phyloP scores from a whole-genome alignment of 2,113 vertebrate species.

The Caranx ignobilis region DNA sequence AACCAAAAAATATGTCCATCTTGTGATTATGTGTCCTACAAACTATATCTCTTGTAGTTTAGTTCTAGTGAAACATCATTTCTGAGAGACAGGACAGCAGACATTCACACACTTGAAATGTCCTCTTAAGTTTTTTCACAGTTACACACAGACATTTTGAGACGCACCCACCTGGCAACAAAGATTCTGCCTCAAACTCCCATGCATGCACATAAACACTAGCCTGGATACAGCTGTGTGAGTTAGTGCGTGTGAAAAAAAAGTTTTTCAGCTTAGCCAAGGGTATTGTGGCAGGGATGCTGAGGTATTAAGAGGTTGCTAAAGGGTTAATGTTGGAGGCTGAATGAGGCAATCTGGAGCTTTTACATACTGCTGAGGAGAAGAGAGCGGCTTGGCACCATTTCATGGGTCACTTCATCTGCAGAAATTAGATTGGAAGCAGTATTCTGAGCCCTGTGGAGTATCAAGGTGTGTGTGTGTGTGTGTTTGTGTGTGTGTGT shows the following conservation, averaged over 20 bases:
- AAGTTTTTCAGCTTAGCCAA: constrained; percentile 46
- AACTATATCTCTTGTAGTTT: not conserved
- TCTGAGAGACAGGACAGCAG: not conserved
- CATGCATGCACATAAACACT: constrained; percentile 31
- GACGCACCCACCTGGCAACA: constrained; percentile 37
- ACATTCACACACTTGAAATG: constrained; percentile 9
- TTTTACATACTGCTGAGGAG: constrained; percentile 78
- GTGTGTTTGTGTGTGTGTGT: constrained; percentile 37
- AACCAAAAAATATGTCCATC: not conserved
- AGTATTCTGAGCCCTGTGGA: constrained; percentile 62
- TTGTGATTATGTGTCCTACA: not conserved
- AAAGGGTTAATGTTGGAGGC: constrained; percentile 76
- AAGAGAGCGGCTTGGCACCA: constrained; percentile 76
- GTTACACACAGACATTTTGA: not conserved
- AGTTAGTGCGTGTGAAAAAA: constrained; percentile 34
- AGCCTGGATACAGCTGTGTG: not conserved
- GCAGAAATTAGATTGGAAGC: constrained; percentile 81
- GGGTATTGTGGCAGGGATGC: constrained; percentile 39
- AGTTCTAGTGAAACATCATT: not conserved
- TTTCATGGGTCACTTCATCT: constrained; percentile 84
- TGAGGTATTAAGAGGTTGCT: constrained; percentile 60
- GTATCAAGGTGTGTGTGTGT: constrained; percentile 63
- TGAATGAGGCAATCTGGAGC: constrained; percentile 79
- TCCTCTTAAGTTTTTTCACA: constrained; percentile 16
- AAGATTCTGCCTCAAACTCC: constrained; percentile 39